Conservation (phyloP, 2,797 vertebrate species). For the Mormyrops attenuatus region DNA sequence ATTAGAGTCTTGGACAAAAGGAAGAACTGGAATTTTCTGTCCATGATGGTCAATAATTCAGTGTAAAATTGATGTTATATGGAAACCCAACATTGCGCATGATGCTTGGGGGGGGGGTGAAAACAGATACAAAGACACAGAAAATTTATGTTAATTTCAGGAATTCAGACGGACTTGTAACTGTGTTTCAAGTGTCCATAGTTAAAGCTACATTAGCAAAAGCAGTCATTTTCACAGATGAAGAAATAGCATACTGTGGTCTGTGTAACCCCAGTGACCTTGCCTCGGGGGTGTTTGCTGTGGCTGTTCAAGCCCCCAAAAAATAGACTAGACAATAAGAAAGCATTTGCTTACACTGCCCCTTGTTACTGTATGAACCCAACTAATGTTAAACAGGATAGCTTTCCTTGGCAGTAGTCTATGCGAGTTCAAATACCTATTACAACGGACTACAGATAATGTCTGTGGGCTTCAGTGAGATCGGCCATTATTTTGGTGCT, state of each 20-base stretch:
- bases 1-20: neutral
- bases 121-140: neutral
- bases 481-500: neutral
- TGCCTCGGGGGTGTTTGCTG: neutral
- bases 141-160: neutral
- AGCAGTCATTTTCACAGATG: neutral
- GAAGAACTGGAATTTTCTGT: neutral
- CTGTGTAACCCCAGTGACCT: conserved; percentile 29
- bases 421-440: neutral
- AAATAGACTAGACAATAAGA: neutral
- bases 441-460: neutral
- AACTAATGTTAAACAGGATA: neutral
- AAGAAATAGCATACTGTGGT: neutral
- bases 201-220: neutral
- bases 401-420: neutral
- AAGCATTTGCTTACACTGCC: neutral
- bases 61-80: neutral
- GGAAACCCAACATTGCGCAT: neutral
- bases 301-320: neutral
- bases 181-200: conserved; percentile 13
- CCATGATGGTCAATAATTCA: neutral
- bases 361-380: neutral
- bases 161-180: conserved; percentile 20
- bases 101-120: neutral
- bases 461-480: neutral